Evolutionary conservation across 35 echinoderm and acorn worm species (phyloP), one percentile per base, ranked within the genome.

Genomic region (Apostichopus parvimensis): DNA sequence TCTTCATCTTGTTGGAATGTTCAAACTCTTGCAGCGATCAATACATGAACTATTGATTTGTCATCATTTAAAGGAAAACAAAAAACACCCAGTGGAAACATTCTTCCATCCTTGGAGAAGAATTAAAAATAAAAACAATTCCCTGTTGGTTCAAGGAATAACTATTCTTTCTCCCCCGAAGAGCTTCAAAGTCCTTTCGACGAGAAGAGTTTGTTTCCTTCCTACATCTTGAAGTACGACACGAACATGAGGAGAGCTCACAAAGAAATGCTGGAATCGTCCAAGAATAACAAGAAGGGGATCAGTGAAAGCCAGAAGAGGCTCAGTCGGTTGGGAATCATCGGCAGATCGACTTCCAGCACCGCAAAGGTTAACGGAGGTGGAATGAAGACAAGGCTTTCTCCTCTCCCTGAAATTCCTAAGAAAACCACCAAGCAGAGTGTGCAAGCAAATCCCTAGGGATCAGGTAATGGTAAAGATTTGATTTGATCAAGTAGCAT

Each of bases 151-250:
- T 45, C 34, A 45, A 4, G 34, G 34, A 45, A 45, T 45, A 4
- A 45, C 34, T 45, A 45, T 45, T 45, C 34, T 45, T 1, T 17
- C 53, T 56, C 5, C 68, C 71, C 79, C 54, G 11, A 87, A 98
- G 96, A 91, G 57, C n/a, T 95, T 17, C 95, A 95, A 79, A 91
- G 83, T 77, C 71, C 82, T 21, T 98, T 95, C 86, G 96, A 98
- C 62, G 96, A 98, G 90, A 95, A 92, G 14, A 94, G 89, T 93
- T 87, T 98, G 11, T 98, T 98, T 56, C 96, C 96, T 77, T 94
- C 95, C 85, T 95, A 95, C 86, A 95, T 98, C 90, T 77, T 98
- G 61, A 94, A 98, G 60, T 95, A 82, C 54, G 96, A 98, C 53
- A 80, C 92, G 4, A 92, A 94, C 76, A 98, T 98, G 96, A 95